Percentiles rank a stretch among this genome's conserved stretches.
These are phyloP conservation scores for Montipora sp. DNA, from an alignment of 64 coral and sea anemone species.

Conservation along the genomic window DNA sequence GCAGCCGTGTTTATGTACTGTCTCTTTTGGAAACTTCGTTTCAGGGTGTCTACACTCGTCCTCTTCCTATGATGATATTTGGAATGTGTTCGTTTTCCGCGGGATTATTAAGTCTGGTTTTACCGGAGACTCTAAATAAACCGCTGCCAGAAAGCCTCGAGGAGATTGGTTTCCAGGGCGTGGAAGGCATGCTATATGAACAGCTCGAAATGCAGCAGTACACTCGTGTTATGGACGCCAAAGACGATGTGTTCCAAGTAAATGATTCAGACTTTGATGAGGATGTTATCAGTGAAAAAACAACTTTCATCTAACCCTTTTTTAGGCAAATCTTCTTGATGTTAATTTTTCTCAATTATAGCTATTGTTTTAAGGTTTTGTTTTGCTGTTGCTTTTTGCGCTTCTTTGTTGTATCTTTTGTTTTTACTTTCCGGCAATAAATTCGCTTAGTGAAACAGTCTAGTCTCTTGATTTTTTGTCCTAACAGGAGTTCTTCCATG, in stretches of 20 bases:
- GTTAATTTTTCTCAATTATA: too few species aligned
- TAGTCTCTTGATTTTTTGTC: too few species aligned
- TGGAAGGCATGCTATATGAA: slow-evolving; percentile 55
- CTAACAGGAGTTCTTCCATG: too few species aligned
- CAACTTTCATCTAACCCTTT: slow-evolving; percentile 73
- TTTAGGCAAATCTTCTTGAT: neutral
- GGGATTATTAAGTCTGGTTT: slow-evolving; percentile 69
- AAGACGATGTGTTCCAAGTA: slow-evolving; percentile 78
- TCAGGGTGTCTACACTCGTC: slow-evolving; percentile 87
- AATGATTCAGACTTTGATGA: slow-evolving; percentile 95
- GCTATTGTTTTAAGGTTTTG: too few species aligned
- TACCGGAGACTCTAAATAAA: slow-evolving; percentile 94
- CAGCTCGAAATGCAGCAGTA: slow-evolving; percentile 79
- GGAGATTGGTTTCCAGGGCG: slow-evolving; percentile 70
- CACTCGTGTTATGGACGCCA: slow-evolving; percentile 43
- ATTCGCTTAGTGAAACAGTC: too few species aligned
- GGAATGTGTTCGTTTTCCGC: slow-evolving; percentile 93
- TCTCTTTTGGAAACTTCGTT: neutral
- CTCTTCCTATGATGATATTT: slow-evolving; percentile 95
- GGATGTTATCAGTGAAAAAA: slow-evolving; percentile 84
- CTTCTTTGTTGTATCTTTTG: too few species aligned
- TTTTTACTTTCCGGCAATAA: too few species aligned
- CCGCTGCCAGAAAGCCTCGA: slow-evolving; percentile 92
- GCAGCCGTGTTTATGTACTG: too few species aligned
- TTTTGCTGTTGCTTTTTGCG: neutral